Conservation (phyloP, 2,888 invertebrate species). For the Brenthis ino region DNA sequence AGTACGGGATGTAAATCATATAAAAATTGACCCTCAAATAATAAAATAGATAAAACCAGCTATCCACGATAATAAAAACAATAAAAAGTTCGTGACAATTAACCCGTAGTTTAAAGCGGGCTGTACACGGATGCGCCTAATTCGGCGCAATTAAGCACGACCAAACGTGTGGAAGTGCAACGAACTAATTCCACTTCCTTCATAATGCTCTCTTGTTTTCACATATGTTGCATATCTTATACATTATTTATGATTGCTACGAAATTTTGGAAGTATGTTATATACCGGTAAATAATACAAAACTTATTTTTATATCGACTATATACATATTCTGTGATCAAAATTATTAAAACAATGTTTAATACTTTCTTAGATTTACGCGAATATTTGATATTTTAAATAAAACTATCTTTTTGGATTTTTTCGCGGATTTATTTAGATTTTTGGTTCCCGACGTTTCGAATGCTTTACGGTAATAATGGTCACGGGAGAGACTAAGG, state of each 20-base stretch:
- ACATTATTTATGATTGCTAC: neutral
- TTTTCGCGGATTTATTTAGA: too few species aligned
- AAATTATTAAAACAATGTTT: too few species aligned
- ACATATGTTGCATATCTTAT: constrained; percentile 23
- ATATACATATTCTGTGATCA: too few species aligned
- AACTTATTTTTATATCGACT: too few species aligned
- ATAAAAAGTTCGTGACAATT: constrained; percentile 9
- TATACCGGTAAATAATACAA: too few species aligned
- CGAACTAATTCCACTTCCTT: constrained; percentile 61
- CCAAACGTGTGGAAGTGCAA: constrained; percentile 66
- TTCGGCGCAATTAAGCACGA: constrained; percentile 71
- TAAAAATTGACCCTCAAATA: constrained; percentile 2
- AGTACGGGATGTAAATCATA: neutral
- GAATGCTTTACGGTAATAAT: too few species aligned
- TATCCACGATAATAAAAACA: constrained; percentile 2
- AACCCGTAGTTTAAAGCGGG: constrained; percentile 21
- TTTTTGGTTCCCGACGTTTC: too few species aligned
- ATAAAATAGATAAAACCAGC: constrained; percentile 10
- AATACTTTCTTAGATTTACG: too few species aligned
- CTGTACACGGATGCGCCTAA: constrained; percentile 48
- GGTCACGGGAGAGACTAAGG: too few species aligned
- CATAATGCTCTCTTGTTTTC: constrained; percentile 37
- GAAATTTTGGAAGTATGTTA: neutral
- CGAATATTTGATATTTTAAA: too few species aligned
- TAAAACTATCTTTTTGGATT: too few species aligned